phyloP scores from a whole-genome alignment of 2,888 invertebrate genomes.

The Molorchus minor region DNA sequence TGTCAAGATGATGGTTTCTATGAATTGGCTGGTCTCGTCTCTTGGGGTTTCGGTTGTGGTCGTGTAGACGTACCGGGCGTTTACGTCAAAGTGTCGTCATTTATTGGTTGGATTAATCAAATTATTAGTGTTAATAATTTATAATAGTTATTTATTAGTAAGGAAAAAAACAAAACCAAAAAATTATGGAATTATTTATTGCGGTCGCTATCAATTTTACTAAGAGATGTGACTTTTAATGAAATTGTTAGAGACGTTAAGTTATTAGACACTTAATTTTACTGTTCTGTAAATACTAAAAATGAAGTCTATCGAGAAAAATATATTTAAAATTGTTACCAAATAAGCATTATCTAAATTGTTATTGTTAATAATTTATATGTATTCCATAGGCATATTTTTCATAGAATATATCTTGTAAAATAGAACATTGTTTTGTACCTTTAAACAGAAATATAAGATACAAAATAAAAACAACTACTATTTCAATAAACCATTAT shows the following conservation, averaged over 20 bases:
- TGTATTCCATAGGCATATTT: slow-evolving; percentile 11
- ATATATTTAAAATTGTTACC: slow-evolving; percentile 53
- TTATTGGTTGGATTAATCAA: slow-evolving; percentile 97
- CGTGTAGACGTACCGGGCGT: slow-evolving; percentile 97
- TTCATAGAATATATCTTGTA: slow-evolving; percentile 1
- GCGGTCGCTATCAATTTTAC: slow-evolving; percentile 6
- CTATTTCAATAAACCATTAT: too few species aligned
- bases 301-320: slow-evolving; percentile 34
- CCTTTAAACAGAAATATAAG: background rate
- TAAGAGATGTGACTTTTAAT: slow-evolving; percentile 1
- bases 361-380: slow-evolving; percentile 33
- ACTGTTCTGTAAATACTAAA: slow-evolving; percentile 35
- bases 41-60: slow-evolving; percentile 97
- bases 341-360: slow-evolving; percentile 48
- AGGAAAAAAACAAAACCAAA: slow-evolving; percentile 35
- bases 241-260: slow-evolving; percentile 31
- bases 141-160: slow-evolving; percentile 60
- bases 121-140: slow-evolving; percentile 94
- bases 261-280: slow-evolving; percentile 16
- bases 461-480: slow-evolving; percentile 1
- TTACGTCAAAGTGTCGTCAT: slow-evolving; percentile 94
- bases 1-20: slow-evolving; percentile 94
- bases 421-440: background rate
- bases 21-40: slow-evolving; percentile 91
- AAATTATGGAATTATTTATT: slow-evolving; percentile 37